Conservation (phyloP, 2,888 invertebrate genomes). For the Ctenicera cuprea region DNA sequence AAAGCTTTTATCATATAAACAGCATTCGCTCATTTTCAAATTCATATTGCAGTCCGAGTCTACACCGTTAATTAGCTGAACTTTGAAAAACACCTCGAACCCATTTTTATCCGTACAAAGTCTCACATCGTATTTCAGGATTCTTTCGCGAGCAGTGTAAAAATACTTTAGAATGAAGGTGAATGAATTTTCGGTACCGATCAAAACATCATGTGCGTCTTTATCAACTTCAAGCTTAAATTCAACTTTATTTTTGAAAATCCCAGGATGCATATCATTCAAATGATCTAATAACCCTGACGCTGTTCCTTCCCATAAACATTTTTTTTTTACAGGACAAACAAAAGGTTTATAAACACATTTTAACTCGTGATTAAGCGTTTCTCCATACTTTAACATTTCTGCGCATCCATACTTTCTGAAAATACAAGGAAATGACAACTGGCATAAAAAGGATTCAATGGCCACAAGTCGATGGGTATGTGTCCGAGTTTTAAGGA, state of each 20-base stretch:
- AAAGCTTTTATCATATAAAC: not conserved
- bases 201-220: not conserved
- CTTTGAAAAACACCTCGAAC: not conserved
- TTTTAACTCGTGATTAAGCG: not conserved
- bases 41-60: not conserved
- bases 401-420: not conserved
- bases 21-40: not conserved
- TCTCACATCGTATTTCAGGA: not conserved
- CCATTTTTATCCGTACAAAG: not conserved
- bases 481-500: no score
- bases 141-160: not conserved
- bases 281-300: constrained; percentile 12
- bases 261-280: not conserved
- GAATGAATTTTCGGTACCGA: not conserved
- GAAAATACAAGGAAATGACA: not conserved
- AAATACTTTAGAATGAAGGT: not conserved
- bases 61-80: not conserved
- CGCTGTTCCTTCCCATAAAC: constrained; percentile 15
- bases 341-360: constrained; percentile 1
- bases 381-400: not conserved
- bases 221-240: not conserved
- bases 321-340: not conserved
- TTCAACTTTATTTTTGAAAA: not conserved
- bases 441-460: no score
- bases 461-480: no score